These are phyloP conservation scores for Holothuria leucospilota DNA, from an alignment of 53 echinoderm and acorn worm species.

Conservation along the genomic window DNA sequence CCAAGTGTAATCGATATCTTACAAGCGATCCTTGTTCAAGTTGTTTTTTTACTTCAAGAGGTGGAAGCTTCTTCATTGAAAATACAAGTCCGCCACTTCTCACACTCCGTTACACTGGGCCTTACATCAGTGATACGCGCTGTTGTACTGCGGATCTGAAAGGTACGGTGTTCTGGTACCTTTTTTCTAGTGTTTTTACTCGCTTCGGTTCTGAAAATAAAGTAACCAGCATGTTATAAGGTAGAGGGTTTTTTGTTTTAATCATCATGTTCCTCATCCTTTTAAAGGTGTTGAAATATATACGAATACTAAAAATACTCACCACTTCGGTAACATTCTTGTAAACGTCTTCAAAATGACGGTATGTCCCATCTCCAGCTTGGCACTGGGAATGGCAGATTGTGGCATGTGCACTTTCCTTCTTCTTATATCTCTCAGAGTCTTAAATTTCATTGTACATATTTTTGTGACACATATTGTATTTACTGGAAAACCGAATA, in stretches of 20 bases:
- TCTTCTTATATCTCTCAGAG: background rate
- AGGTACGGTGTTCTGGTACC: background rate
- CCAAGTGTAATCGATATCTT: constrained; percentile 27
- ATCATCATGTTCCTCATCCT: no score
- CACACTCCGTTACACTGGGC: background rate
- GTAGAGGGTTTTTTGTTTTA: no score
- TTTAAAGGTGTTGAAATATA: no score
- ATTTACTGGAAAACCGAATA: no score
- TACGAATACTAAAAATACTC: background rate
- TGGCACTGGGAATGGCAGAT: constrained; percentile 25
- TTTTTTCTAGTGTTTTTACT: no score
- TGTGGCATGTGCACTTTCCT: background rate
- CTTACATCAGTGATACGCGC: background rate
- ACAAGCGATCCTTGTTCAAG: background rate
- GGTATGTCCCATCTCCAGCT: constrained; percentile 34
- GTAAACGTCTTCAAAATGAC: background rate
- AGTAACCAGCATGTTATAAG: no score
- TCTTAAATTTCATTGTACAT: background rate
- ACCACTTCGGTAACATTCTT: background rate
- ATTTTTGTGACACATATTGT: no score
- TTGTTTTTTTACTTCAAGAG: background rate
- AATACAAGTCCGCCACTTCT: constrained; percentile 31
- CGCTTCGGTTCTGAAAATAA: no score
- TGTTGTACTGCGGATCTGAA: background rate
- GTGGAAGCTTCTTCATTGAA: constrained; percentile 1